Evolutionary conservation across 2,888 invertebrate species (phyloP).

Genomic region (Empis stercorea): DNA sequence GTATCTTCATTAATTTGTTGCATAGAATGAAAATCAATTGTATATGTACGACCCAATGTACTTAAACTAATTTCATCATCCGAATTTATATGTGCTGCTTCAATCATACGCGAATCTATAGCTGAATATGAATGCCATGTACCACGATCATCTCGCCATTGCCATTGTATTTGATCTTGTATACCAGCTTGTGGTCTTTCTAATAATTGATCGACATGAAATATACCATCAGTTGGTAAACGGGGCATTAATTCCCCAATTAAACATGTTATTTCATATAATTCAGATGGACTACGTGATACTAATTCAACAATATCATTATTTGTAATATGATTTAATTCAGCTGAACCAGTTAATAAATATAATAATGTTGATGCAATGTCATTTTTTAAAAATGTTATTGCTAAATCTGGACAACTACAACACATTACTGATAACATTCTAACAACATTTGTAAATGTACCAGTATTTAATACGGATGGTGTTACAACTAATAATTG

Average conservation of each 20-base stretch:
- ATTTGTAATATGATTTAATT: constrained; percentile 31
- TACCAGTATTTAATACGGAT: constrained; percentile 85
- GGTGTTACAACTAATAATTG: constrained; percentile 86
- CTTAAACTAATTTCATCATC: constrained; percentile 92
- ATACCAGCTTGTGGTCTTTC: constrained; percentile 57
- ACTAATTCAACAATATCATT: constrained; percentile 63
- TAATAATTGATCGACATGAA: constrained; percentile 80
- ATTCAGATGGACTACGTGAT: constrained; percentile 84
- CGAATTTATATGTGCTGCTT: constrained; percentile 85
- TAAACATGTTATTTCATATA: constrained; percentile 93
- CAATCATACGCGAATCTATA: constrained; percentile 87
- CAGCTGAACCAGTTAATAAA: constrained; percentile 79
- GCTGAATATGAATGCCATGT: constrained; percentile 87
- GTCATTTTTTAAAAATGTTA: constrained; percentile 82
- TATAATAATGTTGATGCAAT: constrained; percentile 92
- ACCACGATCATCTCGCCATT: constrained; percentile 93
- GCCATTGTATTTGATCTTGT: constrained; percentile 81
- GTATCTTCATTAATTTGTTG: constrained; percentile 98
- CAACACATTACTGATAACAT: constrained; percentile 95
- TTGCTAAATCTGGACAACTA: constrained; percentile 87
- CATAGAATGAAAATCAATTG: constrained; percentile 93
- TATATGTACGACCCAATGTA: constrained; percentile 85
- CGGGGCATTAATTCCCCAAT: constrained; percentile 97
- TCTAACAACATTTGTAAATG: constrained; percentile 91
- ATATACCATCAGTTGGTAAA: constrained; percentile 88